Percentiles rank a stretch among this genome's conserved stretches.
Conservation (phyloP, 1,140 invertebrate genomes). For the Macrotrachela quadricornifera region DNA sequence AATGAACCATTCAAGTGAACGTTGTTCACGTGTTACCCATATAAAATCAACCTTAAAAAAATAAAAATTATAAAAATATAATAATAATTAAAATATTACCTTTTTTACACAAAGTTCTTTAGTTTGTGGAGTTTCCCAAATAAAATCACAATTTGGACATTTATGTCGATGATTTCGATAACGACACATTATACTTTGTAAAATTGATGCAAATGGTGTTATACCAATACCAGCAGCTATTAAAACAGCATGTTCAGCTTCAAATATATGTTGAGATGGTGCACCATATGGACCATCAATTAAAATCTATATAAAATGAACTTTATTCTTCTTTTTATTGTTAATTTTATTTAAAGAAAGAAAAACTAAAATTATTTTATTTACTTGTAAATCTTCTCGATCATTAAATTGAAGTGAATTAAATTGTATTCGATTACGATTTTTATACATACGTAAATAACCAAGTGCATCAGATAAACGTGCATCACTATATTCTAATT, state of each 20-base stretch:
- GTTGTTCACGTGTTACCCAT: slow-evolving; percentile 91
- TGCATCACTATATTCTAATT: no score
- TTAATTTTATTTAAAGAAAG: no score
- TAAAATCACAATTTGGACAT: slow-evolving; percentile 61
- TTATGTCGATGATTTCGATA: slow-evolving; percentile 59
- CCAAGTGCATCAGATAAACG: background rate
- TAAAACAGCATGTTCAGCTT: slow-evolving; percentile 73
- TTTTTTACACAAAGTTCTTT: slow-evolving; percentile 47
- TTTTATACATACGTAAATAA: slow-evolving; percentile 5
- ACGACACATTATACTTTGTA: slow-evolving; percentile 77
- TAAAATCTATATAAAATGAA: slow-evolving; percentile 45
- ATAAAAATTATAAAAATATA: no score
- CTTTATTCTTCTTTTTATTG: no score
- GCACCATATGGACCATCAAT: slow-evolving; percentile 83
- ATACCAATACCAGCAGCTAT: slow-evolving; percentile 88
- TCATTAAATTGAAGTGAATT: background rate
- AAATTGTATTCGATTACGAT: background rate
- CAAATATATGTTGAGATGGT: slow-evolving; percentile 75
- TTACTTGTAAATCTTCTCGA: no score
- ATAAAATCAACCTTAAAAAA: slow-evolving; percentile 68
- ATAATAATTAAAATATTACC: no score
- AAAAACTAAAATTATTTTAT: no score
- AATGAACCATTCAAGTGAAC: slow-evolving; percentile 91
- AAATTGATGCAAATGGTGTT: slow-evolving; percentile 83
- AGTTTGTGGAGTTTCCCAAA: slow-evolving; percentile 42